phyloP scores from a whole-genome alignment of 2,888 invertebrate genomes.

The Hydraecia micacea region DNA sequence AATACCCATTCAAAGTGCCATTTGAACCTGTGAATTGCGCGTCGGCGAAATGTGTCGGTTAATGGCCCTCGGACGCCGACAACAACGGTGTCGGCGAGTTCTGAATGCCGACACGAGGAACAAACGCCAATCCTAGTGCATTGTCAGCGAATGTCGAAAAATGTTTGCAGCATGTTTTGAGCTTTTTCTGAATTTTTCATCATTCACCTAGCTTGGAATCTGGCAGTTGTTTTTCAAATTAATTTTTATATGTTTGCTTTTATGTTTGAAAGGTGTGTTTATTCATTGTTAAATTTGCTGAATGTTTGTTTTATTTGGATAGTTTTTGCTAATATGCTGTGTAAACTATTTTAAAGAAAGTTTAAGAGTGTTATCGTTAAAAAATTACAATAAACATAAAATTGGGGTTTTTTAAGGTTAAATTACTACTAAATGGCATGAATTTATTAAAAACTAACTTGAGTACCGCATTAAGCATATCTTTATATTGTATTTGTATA shows the following conservation, averaged over 20 bases:
- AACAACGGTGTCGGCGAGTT: constrained; percentile 46
- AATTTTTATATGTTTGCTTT: neutral
- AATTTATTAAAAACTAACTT: too few relatives aligned
- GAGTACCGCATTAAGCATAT: too few relatives aligned
- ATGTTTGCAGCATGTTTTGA: constrained; percentile 53
- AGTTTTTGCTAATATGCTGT: too few relatives aligned
- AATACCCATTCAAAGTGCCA: constrained; percentile 59
- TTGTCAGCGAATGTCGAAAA: constrained; percentile 57
- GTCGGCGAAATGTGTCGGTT: constrained; percentile 60
- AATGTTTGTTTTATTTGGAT: neutral
- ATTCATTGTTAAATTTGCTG: neutral
- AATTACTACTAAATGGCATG: too few relatives aligned
- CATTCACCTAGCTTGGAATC: constrained; percentile 12
- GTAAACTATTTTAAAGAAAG: too few relatives aligned
- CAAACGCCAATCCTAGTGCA: constrained; percentile 54
- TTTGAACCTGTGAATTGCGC: constrained; percentile 62
- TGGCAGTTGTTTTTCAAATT: neutral
- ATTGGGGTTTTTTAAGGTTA: too few relatives aligned
- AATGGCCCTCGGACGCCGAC: constrained; percentile 61
- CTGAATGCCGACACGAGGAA: constrained; percentile 55
- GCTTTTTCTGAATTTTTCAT: constrained; percentile 34
- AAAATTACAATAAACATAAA: too few relatives aligned
- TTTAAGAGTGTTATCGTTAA: too few relatives aligned
- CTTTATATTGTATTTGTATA: too few relatives aligned
- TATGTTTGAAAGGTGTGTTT: neutral